Evolutionary conservation across 2,113 vertebrate genomes (phyloP), one percentile per base, ranked within the genome.

Genomic region (Collichthys lucidus): DNA sequence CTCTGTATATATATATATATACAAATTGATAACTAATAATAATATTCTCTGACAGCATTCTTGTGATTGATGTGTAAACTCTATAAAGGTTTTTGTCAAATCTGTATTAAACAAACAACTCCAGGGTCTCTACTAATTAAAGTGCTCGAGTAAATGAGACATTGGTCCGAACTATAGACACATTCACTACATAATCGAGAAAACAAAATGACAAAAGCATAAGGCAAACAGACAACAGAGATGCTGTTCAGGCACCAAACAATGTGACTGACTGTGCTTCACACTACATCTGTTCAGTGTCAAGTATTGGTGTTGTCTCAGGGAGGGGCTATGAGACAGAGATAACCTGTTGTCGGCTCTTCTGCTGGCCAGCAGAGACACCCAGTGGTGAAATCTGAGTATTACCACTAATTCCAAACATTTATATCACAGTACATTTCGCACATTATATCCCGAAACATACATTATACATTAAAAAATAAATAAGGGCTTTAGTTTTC

Each of bases 91-190:
- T 57, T 60, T 60, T 61, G 29, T 50, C 26, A 59, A 61, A 76
- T 44, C 8, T 85, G 82, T 79, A 53, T 84, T 86, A 56, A 52
- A 88, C 70, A 63, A 84, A 67, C 82, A 90, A 91, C 90, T 93
- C 92, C 92, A 93, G 92, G 90, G 86, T 86, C 87, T 88, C 65
- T n/a, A 74, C 5, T 87, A 90, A 84, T 86, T 92, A 91, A 93
- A 93, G 91, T 93, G 93, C 91, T 90, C 74, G 78, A 86, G 86
- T 87, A 68, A 88, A 87, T 71, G 52, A 83, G 79, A 87, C 40
- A 29, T 77, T 61, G 59, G 75, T 84, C 64, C 78, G 70, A 88
- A 89, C 72, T 73, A 53, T 62, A 74, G 59, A 44, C 61, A 62
- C 66, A 59, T 17, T 20, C 55, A 82, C 86, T 17, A 77, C 44